These are phyloP conservation scores for Leptonema lineaticorne DNA, from an alignment of 1,140 invertebrate genomes.

Conservation along the genomic window DNA sequence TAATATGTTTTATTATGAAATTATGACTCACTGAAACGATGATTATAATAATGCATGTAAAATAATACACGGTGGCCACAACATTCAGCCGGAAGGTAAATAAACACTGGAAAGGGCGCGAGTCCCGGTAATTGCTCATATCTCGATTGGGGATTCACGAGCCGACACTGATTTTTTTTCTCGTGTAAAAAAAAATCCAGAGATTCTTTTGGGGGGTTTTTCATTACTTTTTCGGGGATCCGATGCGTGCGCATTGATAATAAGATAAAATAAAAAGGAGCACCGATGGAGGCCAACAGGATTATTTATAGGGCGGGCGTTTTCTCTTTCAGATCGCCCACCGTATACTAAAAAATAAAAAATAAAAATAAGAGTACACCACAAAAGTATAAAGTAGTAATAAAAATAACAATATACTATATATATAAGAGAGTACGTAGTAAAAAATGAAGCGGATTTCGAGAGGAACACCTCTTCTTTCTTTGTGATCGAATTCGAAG, in stretches of 20 bases:
- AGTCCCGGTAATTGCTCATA: slow-evolving; percentile 35
- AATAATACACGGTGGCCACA: no score
- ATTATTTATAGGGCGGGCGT: slow-evolving; percentile 36
- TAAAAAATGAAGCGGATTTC: no score
- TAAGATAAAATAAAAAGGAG: slow-evolving; percentile 22
- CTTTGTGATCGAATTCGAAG: slow-evolving; percentile 31
- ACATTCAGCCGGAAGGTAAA: not conserved
- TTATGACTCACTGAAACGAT: no score
- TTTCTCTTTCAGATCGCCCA: slow-evolving; percentile 25
- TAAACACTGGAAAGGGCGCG: slow-evolving; percentile 22
- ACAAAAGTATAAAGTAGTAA: no score
- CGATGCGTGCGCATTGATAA: slow-evolving; percentile 16
- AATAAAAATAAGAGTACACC: no score
- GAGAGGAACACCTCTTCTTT: slow-evolving; percentile 31
- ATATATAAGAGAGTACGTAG: no score
- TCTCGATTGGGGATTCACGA: slow-evolving; percentile 38
- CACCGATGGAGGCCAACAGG: slow-evolving; percentile 16
- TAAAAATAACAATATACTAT: no score
- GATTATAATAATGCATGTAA: no score
- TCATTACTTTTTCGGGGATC: not conserved
- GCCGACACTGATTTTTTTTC: slow-evolving; percentile 30
- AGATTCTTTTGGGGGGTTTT: not conserved
- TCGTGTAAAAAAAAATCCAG: slow-evolving; percentile 15
- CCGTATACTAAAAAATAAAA: slow-evolving; percentile 29
- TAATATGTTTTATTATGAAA: no score